Evolutionary conservation across 2,113 vertebrate genomes (phyloP), one percentile per base, ranked within the genome.

Genomic region (Ameiurus melas): DNA sequence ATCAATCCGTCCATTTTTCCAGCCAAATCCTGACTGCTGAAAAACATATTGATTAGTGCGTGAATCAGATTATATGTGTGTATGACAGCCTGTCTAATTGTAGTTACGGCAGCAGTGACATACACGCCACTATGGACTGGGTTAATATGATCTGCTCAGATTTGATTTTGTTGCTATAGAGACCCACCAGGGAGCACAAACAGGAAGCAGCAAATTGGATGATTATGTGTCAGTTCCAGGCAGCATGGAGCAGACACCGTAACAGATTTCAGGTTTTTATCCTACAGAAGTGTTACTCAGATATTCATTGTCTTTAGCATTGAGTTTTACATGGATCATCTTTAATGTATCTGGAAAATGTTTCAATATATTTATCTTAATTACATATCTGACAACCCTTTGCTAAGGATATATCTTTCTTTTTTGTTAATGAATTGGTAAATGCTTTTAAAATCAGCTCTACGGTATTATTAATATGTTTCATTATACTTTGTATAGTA

Each of bases 81-180:
- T 36, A 83, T 87, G 80, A 60, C 80, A 55, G 80, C 12, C 64
- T 13, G 22, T n/a, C 33, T 87, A 20, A 83, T 83, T 83, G 64
- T 27, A 16, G 12, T 66, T 62, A 36, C 6, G 30, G 30, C 51
- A 68, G 58, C 43, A 27, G 7, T 81, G 53, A 25, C 51, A 58
- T 51, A n/a, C 33, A 47, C 14, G 1, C 1, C 10, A 70, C 68
- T 75, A 57, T 60, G 36, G 53, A 62, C 70, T 53, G 81, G 81
- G 68, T 83, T 70, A 75, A 83, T 83, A 27, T 83, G 80, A 87
- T 55, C 86, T 33, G 60, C 43, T 62, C 27, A 47, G 70, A 88
- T 88, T 84, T 73, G 81, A 88, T 88, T 84, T 77, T 75, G 85
- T 60, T 83, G 78, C 84, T 83, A 58, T 83, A 86, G 84, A 86